A percentile compares a stretch with the other conserved stretches of the same genome.
Conservation (phyloP, 2,797 vertebrate species). For the Pipistrellus kuhlii region DNA sequence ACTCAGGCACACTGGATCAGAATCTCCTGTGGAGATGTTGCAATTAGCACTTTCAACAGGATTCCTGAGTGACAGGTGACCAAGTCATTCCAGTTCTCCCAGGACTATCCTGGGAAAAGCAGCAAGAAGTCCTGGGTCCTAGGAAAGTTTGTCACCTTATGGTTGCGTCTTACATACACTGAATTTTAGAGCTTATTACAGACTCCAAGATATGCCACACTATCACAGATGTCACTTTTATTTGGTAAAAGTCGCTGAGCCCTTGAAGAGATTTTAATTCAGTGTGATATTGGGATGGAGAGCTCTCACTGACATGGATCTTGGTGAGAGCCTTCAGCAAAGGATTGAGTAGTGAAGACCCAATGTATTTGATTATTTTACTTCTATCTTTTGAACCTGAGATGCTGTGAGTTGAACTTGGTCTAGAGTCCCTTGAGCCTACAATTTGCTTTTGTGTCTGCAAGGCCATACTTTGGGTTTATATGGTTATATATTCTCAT, state of each 20-base stretch:
- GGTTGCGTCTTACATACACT: background rate
- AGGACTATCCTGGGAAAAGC: background rate
- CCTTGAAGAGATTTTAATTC: constrained; percentile 7
- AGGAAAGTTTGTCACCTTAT: background rate
- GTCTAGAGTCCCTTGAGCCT: background rate
- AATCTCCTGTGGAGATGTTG: background rate
- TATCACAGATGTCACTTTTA: background rate
- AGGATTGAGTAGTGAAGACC: background rate
- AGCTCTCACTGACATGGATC: background rate
- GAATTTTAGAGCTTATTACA: constrained; percentile 1
- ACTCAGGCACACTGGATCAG: background rate
- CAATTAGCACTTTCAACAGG: background rate
- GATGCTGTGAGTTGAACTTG: background rate
- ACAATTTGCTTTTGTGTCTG: constrained; percentile 11
- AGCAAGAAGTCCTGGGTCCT: background rate
- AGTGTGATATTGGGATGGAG: background rate
- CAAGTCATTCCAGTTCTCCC: background rate
- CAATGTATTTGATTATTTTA: background rate
- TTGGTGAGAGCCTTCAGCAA: background rate
- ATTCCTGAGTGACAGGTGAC: background rate
- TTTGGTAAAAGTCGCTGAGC: background rate
- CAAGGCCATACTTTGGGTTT: background rate
- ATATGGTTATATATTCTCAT: background rate
- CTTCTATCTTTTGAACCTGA: constrained; percentile 39
- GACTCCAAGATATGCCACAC: background rate